These are phyloP conservation scores for Venustaconcha ellipsiformis DNA, from an alignment of 1,140 invertebrate species.

Conservation along the genomic window DNA sequence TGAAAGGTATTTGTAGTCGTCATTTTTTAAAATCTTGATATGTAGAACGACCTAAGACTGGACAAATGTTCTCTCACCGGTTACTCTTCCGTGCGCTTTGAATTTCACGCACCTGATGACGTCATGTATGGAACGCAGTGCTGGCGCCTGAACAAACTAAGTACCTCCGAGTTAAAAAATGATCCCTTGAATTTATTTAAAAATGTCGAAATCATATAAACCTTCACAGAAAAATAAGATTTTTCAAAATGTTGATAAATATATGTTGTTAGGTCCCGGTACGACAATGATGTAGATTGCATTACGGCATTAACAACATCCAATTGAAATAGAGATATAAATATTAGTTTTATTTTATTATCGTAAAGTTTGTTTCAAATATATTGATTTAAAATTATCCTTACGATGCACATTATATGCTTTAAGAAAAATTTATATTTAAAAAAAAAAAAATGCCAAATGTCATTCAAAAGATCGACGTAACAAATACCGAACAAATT, in stretches of 20 bases:
- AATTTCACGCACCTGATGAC: conserved; percentile 47
- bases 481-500: conserved; percentile 28
- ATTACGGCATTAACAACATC: neutral
- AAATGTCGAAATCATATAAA: too few relatives aligned
- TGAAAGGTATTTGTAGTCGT: conserved; percentile 45
- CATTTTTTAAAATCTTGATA: conserved; percentile 31
- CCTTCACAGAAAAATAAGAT: too few relatives aligned
- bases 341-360: neutral
- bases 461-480: neutral
- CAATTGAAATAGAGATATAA: too few relatives aligned
- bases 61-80: conserved; percentile 11
- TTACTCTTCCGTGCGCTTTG: conserved; percentile 26
- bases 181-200: too few relatives aligned
- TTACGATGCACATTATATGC: neutral
- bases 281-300: neutral
- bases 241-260: neutral
- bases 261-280: neutral
- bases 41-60: conserved; percentile 2
- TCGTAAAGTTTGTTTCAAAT: neutral
- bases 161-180: neutral
- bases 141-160: conserved; percentile 4
- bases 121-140: conserved; percentile 26
- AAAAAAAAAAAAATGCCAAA: neutral
- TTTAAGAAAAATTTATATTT: conserved; percentile 5
- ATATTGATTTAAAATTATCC: neutral